Evolutionary conservation across 2,797 vertebrate species (phyloP), one percentile per base, ranked within the genome.

Genomic region (Epinephelus malabaricus): DNA sequence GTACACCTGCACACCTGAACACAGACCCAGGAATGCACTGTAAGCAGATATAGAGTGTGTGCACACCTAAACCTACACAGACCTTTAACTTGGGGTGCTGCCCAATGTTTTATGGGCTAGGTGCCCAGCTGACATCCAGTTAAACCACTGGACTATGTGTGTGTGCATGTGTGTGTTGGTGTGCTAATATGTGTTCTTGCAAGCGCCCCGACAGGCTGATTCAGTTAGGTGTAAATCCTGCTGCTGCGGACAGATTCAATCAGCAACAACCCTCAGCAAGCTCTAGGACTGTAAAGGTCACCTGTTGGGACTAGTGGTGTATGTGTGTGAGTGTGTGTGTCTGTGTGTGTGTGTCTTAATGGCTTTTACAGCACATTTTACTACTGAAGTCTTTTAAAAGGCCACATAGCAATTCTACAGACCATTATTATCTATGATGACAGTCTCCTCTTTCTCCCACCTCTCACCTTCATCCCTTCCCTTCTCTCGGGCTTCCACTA

Each of bases 191-290:
- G 81, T 81, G 79, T 79, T 77, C 75, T 51, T 58, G 61, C 62
- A 61, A 60, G 14, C 12, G 8, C 54, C 45, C 78, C 63, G 79
- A 84, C 91, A 92, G 86, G 68, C 90, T 91, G 94, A 92, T 92
- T 92, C 87, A 84, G 88, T 90, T 90, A 68, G 83, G 81, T 86
- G 92, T 95, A 95, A 95, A 95, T 96, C 91, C 84, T 79, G 73
- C 87, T 78, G 79, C 87, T 88, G 81, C 85, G 86, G 92, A 94
- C 94, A 94, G 94, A 95, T 95, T 95, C 93, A 95, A 95, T 96
- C 95, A 95, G 89, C 88, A 88, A 73, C 91, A 88, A 82, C 86
- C 88, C 89, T 90, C 89, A 85, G 83, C 85, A 73, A 84, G 86
- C 75, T 82, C 78, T 80, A 67, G 59, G 78, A 90, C 85, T 83